Base-by-base conservation (phyloP, 2,888 invertebrate genomes). In the Aphidius colemani region DNA sequence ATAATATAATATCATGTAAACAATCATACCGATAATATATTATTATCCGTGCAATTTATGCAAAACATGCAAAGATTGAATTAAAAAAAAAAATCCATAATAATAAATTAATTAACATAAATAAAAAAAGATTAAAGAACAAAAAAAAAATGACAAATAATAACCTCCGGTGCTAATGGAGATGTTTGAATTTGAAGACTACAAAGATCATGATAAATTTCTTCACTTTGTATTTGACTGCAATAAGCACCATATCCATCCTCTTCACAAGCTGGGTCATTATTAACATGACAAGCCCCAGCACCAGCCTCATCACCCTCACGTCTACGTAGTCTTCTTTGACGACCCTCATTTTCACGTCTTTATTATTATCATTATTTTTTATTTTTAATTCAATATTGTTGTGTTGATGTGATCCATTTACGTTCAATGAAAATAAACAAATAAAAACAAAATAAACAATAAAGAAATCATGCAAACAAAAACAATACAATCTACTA, bases 121-220 rank as follows among this genome's bases (percentile, higher is more conserved):
- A 49, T 39, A 50, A 11, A 39, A 63, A 30, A 60, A 6, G 50
- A 44, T 40, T n/a, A n/a, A 40, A 64, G 44, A 59, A 66, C 55
- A 11, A 30, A 68, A 65, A 51, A 59, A 70, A 58, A 70, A 63
- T 66, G 71, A 66, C 69, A 66, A 75, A 69, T 72, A 75, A 74
- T 75, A 78, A 83, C 83, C 83, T 82, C 80, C 66, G 71, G 74
- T 70, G 76, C 73, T 69, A 76, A 76, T 69, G 79, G 77, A 81
- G 84, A 85, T 82, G 86, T 86, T 84, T 85, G 86, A 81, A 82
- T 84, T 73, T 79, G 83, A 79, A 92, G 88, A 75, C 89, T 90
- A 87, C 94, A 94, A 81, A 96, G 88, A 87, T 95, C 95, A 86
- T 95, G 95, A 87, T 96, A 96, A 84, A 95, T 94, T 85, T 95